Percentiles rank a stretch among this genome's conserved stretches.
Evolutionary conservation across 1,140 invertebrate species (phyloP).

Genomic region (Bombus superbus): DNA sequence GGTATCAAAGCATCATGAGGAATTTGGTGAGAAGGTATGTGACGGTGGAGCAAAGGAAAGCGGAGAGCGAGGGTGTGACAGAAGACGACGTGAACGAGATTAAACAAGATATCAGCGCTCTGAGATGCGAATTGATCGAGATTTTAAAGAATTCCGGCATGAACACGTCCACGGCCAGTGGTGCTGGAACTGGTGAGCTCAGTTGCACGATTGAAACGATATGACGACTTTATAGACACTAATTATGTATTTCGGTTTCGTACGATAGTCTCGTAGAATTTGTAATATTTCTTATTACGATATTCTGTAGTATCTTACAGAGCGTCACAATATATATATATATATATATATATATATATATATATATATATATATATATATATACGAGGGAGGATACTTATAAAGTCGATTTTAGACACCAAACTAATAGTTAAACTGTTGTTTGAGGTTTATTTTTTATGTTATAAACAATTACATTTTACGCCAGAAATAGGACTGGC

Average conservation of each 20-base stretch:
- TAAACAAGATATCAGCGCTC: conserved; percentile 98
- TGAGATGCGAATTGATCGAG: conserved; percentile 97
- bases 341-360: too few species aligned
- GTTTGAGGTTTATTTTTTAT: too few species aligned
- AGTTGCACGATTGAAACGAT: background rate
- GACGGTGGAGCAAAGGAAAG: conserved; percentile 96
- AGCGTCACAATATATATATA: too few species aligned
- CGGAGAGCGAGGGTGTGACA: conserved; percentile 97
- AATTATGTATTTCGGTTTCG: background rate
- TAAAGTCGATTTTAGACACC: too few species aligned
- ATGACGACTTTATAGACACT: background rate
- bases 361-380: too few species aligned
- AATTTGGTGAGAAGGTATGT: conserved; percentile 98
- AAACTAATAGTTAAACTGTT: too few species aligned
- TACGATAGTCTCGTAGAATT: background rate
- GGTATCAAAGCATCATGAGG: conserved; percentile 97
- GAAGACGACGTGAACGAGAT: conserved; percentile 99
- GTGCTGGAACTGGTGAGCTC: conserved; percentile 86
- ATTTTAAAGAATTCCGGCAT: conserved; percentile 96
- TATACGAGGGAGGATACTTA: too few species aligned
- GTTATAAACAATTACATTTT: too few species aligned
- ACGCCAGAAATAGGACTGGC: too few species aligned
- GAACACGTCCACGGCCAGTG: conserved; percentile 93
- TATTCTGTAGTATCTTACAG: too few species aligned
- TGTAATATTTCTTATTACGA: background rate